These are phyloP conservation scores for Bucorvus abyssinicus DNA, from an alignment of 2,797 vertebrate species.

Conservation along the genomic window DNA sequence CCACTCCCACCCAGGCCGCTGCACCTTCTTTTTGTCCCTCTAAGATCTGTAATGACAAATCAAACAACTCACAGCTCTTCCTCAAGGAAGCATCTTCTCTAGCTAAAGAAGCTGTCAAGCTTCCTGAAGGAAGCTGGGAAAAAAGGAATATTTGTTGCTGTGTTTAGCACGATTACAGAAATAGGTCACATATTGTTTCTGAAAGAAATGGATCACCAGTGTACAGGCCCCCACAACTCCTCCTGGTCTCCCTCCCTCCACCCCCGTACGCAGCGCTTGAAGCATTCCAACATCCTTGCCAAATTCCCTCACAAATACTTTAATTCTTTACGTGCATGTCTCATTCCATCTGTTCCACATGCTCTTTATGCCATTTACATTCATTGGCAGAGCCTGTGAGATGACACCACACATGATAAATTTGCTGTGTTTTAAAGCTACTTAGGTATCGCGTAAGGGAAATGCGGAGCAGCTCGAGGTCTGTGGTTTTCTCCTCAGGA, in stretches of 20 bases:
- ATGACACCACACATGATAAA: constrained; percentile 62
- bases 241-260: constrained; percentile 62
- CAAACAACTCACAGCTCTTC: background rate
- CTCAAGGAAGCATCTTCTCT: background rate
- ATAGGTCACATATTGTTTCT: constrained; percentile 74
- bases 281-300: constrained; percentile 74
- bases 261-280: constrained; percentile 59
- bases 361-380: constrained; percentile 70
- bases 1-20: background rate
- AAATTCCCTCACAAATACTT: constrained; percentile 76
- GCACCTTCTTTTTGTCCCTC: background rate
- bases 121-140: constrained; percentile 60
- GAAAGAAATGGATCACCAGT: constrained; percentile 71
- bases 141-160: constrained; percentile 65
- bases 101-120: constrained; percentile 26
- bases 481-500: background rate
- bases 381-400: constrained; percentile 64
- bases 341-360: constrained; percentile 79
- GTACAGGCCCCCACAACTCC: constrained; percentile 53
- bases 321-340: constrained; percentile 79
- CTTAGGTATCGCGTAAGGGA: background rate
- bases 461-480: background rate
- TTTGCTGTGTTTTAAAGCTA: background rate
- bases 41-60: background rate
- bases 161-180: constrained; percentile 74